Conservation (phyloP, 2,797 vertebrate species). For the Cirrhinus mrigala region DNA sequence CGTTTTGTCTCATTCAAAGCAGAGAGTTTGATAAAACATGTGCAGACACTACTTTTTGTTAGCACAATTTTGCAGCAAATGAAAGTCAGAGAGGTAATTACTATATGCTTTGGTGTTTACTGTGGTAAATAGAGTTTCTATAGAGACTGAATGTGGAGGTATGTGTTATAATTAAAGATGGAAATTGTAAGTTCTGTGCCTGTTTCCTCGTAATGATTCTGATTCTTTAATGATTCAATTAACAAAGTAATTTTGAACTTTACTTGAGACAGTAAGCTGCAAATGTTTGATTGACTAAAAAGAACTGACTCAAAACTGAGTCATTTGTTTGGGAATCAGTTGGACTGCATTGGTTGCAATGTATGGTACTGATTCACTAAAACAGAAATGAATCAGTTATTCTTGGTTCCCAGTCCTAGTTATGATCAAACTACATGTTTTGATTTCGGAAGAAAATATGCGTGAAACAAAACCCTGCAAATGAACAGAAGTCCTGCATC, state of each 20-base stretch:
- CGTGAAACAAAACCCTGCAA: background rate
- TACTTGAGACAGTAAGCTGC: background rate
- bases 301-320: background rate
- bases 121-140: constrained; percentile 56
- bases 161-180: background rate
- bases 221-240: background rate
- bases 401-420: background rate
- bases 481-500: background rate
- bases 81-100: constrained; percentile 66
- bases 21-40: constrained; percentile 64
- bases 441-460: background rate
- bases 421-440: background rate
- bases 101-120: constrained; percentile 63
- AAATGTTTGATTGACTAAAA: background rate
- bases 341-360: background rate
- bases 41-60: constrained; percentile 66
- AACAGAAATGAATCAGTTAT: background rate
- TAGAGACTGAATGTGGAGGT: constrained; percentile 18
- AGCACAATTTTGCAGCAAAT: constrained; percentile 61
- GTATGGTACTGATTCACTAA: background rate
- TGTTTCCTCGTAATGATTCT: background rate
- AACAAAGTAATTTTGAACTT: background rate
- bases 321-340: background rate
- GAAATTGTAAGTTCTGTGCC: background rate
- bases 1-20: constrained; percentile 62